Evolutionary conservation across 2,797 vertebrate genomes (phyloP).

Genomic region (Hapalemur alaotrensis): DNA sequence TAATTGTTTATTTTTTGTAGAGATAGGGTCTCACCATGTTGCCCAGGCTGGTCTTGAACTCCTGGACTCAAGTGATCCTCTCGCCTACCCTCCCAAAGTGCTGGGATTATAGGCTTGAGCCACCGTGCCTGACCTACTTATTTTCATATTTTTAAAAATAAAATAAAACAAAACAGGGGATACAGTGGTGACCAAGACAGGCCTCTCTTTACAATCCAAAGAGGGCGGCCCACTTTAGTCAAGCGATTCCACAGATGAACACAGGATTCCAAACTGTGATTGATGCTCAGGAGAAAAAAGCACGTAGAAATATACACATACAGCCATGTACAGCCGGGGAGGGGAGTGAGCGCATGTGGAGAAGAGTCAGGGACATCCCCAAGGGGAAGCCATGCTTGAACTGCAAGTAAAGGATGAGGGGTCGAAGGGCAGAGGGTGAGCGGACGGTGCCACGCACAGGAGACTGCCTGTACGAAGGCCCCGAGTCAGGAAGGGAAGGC

Average conservation of each 20-base stretch:
- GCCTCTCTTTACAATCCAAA: not conserved
- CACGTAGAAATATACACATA: not conserved
- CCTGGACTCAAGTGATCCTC: not conserved
- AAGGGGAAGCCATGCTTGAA: not conserved
- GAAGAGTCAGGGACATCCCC: not conserved
- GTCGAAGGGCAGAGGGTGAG: not conserved
- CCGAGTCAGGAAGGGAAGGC: not conserved
- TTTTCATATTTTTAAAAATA: not conserved
- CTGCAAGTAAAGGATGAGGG: not conserved
- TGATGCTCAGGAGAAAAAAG: not conserved
- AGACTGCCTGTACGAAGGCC: rapidly evolving
- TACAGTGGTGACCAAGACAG: not conserved
- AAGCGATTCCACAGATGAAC: not conserved
- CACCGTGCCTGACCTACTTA: not conserved
- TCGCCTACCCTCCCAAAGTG: no score
- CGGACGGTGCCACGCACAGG: not conserved
- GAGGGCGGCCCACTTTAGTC: not conserved
- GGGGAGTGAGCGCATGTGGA: not conserved
- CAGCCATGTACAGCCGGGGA: not conserved
- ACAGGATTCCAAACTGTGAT: not conserved
- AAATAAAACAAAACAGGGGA: not conserved
- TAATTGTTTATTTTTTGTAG: not conserved
- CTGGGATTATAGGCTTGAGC: not conserved
- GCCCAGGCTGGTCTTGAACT: not conserved
- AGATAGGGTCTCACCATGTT: not conserved